A percentile compares a stretch with the other conserved stretches of the same genome.
Conservation (phyloP, 2,888 invertebrate species). For the Drosophila putrida region DNA sequence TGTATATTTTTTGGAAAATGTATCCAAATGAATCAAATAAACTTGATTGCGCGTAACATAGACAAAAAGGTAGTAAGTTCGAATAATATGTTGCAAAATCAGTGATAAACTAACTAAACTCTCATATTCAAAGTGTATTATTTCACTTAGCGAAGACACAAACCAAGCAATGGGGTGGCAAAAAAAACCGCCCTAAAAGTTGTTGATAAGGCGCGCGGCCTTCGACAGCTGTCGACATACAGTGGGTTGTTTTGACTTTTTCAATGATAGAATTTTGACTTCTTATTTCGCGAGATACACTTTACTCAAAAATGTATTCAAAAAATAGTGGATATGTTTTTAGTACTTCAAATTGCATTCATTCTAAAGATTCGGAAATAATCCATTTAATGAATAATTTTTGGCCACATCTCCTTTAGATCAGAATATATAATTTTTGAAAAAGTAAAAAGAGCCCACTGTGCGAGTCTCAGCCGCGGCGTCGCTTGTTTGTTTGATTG, state of each 20-base stretch:
- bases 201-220: slow-evolving; percentile 61
- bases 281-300: no score
- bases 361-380: no score
- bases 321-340: no score
- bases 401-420: no score
- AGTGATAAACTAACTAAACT: neutral
- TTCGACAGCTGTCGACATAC: slow-evolving; percentile 56
- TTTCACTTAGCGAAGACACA: slow-evolving; percentile 41
- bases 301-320: no score
- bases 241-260: no score
- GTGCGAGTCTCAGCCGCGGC: slow-evolving; percentile 37
- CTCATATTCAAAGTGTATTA: neutral
- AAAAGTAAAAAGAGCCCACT: no score
- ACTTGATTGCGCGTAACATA: neutral
- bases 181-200: slow-evolving; percentile 55
- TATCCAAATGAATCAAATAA: neutral
- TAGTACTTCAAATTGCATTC: no score
- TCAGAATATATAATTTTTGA: no score
- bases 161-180: slow-evolving; percentile 59
- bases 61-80: neutral
- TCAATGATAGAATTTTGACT: no score
- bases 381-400: no score
- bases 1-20: neutral
- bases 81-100: slow-evolving; percentile 21
- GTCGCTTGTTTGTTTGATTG: slow-evolving; percentile 60